Evolutionary conservation across 1,140 invertebrate genomes (phyloP), one percentile per base, ranked within the genome.

Genomic region (Drosophila cardini): DNA sequence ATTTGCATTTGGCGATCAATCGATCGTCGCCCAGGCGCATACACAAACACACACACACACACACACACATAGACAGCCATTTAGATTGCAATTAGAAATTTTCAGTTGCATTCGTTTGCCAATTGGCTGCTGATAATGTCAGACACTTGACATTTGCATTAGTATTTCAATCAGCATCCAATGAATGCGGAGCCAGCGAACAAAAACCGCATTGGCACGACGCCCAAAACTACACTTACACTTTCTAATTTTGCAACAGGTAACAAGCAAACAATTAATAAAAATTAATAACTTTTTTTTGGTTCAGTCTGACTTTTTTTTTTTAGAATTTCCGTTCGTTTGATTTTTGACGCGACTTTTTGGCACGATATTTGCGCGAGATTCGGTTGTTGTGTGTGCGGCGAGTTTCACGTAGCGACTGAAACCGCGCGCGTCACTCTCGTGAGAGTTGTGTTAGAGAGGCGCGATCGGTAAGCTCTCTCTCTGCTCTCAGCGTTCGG

Each of bases 1-100:
- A 90, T 90, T 90, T 84, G 83, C 84, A 86, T 89, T 71, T 64
- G 43, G 70, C 57, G 65, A 74, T 82, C 79, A 50, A 70, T 76
- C 71, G 71, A 77, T 76, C 72, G 63, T 70, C 73, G 65, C 53
- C 78, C 46, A 73, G 55, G 65, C 58, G 48, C 52, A 57, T 15
- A 13, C 30, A 16, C 52, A 57, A 13, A 13, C 30, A 16, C 58
- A 40, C 52, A 67, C 34, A 13, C 30, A 16, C 48, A 32, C 32
- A 67, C 34, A 13, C 30, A 16, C 8, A 16, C 21, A 34, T 3
- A 21, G 21, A 50, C 34, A 52, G 15, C 15, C 56, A 42, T 42
- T 57, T 42, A 9, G 48, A 64, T 62, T 26, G 21, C 21, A 26
- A 26, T 26, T 26, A 26, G 21, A 26, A 26, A 26, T 26, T 26